Base-by-base conservation (phyloP, 2,797 vertebrate species). In the Zenarchopterus dispar region DNA sequence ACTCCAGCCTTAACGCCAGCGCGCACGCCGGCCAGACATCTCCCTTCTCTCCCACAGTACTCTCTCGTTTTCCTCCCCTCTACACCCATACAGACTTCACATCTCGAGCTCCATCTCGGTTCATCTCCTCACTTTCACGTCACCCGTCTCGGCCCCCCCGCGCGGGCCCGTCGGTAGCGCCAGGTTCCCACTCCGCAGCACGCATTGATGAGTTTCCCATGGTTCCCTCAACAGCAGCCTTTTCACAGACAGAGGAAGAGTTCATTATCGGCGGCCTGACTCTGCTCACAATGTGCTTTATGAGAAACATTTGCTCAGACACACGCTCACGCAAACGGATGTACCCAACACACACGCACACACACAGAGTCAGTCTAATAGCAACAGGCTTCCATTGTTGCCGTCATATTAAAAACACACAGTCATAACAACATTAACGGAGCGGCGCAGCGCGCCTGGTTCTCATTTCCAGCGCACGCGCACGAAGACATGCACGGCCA, bases 331-430 rank as follows among this genome's bases (percentile, higher is more conserved):
- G 71, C 73, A 80, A 57, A 62, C 77, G 67, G 70, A 89, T 78
- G 73, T 63, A 70, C 60, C 55, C 81, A 71, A 31, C 76, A 55
- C 70, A 64, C 63, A 75, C 36, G 15, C 67, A 22, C 69, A 61
- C 73, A 48, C 67, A 64, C 76, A 62, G 66, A 68, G 55, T 59
- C 76, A 71, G 62, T 64, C 75, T 84, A 74, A 89, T 84, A 82
- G 84, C 83, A 87, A 88, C 91, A 89, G 85, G 80, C 88, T 69
- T 63, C 81, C 84, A 89, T 90, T 90, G 87, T 91, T 89, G 73
- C 75, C 67, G 1, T 86, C 83, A 77, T 87, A 87, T 89, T 89
- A 90, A 90, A 90, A 88, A 81, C 84, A 86, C 86, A 84, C 84
- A 85, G 78, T 77, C 84, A 84, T 88, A 90, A 89, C 59, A 72